Evolutionary conservation across 1,140 invertebrate genomes (phyloP).

Genomic region (Pygmarrhopalites habei): DNA sequence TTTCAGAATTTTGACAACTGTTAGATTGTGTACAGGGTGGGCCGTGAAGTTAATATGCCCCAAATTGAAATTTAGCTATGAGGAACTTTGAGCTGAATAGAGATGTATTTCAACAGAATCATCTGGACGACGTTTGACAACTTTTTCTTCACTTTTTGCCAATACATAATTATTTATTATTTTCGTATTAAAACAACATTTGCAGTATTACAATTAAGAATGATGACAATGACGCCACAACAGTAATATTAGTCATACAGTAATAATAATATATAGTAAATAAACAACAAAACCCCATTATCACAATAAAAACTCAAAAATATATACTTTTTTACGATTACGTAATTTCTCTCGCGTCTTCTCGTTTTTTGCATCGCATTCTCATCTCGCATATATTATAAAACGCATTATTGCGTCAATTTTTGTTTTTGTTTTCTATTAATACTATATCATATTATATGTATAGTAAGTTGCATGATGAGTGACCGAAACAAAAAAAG

Average conservation of each 20-base stretch:
- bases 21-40: not conserved
- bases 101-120: not conserved
- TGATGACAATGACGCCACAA: slow-evolving; percentile 5
- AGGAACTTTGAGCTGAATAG: not conserved
- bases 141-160: not conserved
- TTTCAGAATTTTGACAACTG: not conserved
- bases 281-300: not conserved
- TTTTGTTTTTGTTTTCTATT: too few relatives aligned
- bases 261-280: not conserved
- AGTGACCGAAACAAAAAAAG: too few relatives aligned
- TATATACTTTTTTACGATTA: not conserved
- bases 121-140: not conserved
- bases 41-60: not conserved
- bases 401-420: too few relatives aligned
- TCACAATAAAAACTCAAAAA: not conserved
- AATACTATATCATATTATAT: too few relatives aligned
- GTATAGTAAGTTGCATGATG: too few relatives aligned
- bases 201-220: slow-evolving; percentile 10
- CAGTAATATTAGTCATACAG: slow-evolving; percentile 1
- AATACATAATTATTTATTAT: not conserved
- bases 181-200: slow-evolving; percentile 10
- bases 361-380: too few relatives aligned
- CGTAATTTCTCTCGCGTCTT: too few relatives aligned
- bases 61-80: not conserved
- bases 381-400: not conserved